Percentiles rank a stretch among this genome's conserved stretches.
These are phyloP conservation scores for Pterobdella sp. DNA, from an alignment of 2,888 invertebrate species.

Conservation along the genomic window DNA sequence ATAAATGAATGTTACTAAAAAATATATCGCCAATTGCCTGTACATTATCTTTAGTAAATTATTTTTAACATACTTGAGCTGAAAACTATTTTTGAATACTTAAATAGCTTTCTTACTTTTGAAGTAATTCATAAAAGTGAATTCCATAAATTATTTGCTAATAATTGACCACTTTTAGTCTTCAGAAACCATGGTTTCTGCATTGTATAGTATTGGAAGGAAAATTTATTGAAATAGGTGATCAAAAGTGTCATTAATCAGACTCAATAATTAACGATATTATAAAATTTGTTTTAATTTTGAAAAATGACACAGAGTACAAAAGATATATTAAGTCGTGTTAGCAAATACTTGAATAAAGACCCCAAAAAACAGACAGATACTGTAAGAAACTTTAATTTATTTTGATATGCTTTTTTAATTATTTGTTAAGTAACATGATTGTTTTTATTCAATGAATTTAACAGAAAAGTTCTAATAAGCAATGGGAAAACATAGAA, in stretches of 20 bases:
- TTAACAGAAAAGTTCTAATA: background rate
- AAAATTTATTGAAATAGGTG: too few species aligned
- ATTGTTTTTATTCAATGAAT: background rate
- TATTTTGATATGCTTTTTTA: background rate
- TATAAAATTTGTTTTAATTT: background rate
- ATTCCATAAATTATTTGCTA: too few species aligned
- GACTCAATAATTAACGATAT: background rate
- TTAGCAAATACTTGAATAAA: background rate
- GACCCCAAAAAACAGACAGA: background rate
- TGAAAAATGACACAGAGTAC: background rate
- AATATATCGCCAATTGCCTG: background rate
- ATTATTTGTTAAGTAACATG: background rate
- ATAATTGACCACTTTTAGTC: too few species aligned
- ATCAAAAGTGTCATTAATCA: too few species aligned
- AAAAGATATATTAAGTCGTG: background rate
- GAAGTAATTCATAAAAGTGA: too few species aligned
- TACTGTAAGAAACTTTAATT: background rate
- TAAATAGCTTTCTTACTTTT: too few species aligned
- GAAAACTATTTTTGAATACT: too few species aligned
- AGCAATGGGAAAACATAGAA: conserved; percentile 20
- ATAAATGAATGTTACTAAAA: background rate
- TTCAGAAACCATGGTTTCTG: too few species aligned
- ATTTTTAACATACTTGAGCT: too few species aligned
- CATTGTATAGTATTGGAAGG: too few species aligned
- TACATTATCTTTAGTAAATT: too few species aligned